Base-by-base conservation (phyloP, 2,113 vertebrate species). In the Bostrychus sinensis region DNA sequence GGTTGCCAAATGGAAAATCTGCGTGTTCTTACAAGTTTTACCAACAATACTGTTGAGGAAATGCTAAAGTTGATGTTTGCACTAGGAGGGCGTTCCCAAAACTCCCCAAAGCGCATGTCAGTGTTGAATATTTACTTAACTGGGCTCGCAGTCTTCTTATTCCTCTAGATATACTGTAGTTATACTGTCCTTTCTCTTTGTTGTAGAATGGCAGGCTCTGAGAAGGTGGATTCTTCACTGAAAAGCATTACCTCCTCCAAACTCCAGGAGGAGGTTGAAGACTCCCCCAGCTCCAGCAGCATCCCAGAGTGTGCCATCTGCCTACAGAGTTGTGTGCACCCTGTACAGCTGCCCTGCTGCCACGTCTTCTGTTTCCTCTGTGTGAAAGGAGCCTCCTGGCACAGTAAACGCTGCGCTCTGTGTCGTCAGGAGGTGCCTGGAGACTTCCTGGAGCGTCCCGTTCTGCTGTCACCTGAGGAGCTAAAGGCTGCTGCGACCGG, bases 331-430 rank as follows among this genome's bases (percentile, higher is more conserved):
- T 99, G 96, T 75, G 91, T 99, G 62, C 96, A 98, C 78, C 96
- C 96, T 0, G 96, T 97, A 19, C 94, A 94, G 70, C 93, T 98
- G 62, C 97, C 96, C 2, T 99, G 97, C 89, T 93, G 92, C 77
- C 97, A 99, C n/a, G 91, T 99, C 55, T 98, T 98, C 89, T 99
- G 97, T 87, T 98, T 95, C 84, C 90, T 98, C 3, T 99, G 97
- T 55, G 96, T 96, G 59, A 99, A 99, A 83, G 97, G 97, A 36
- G 96, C 96, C 28, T 98, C 97, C n/a, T 98, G 96, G 96, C 95
- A 97, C 77, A 96, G 96, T 85, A 97, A 97, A 34, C 93, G 96
- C 13, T 99, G 96, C 63, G 97, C 97, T 0, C 95, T 98, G 9
- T 99, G 97, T 85, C 89, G 97, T 48, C 95, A 96, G 82, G 96